These are phyloP conservation scores for Gavialis gangeticus DNA, from an alignment of 2,113 vertebrate genomes.

Conservation along the genomic window DNA sequence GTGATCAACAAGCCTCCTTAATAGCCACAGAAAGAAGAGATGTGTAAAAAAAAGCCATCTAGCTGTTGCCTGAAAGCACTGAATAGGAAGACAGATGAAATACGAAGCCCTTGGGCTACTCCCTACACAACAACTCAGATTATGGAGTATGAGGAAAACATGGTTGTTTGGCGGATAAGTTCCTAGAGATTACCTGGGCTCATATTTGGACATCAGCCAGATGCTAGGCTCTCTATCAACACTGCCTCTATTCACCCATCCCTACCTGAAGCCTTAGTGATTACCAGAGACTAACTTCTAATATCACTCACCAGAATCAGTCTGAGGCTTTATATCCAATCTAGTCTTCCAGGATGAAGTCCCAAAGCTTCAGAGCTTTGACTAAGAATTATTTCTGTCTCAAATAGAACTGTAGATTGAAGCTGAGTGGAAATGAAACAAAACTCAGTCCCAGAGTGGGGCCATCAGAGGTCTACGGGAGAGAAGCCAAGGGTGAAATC, in stretches of 20 bases:
- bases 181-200: not conserved
- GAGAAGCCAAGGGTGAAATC: conserved; percentile 70
- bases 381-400: not conserved
- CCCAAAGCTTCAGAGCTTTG: conserved; percentile 34
- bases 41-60: not conserved
- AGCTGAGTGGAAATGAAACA: conserved; percentile 60
- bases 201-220: not conserved
- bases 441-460: conserved; percentile 51
- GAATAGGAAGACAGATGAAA: not conserved
- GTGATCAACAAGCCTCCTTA: not conserved
- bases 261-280: not conserved
- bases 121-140: not conserved
- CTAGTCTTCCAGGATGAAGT: not conserved
- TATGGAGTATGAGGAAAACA: not conserved
- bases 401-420: conserved; percentile 46
- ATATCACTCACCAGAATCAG: not conserved
- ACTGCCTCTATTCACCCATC: not conserved
- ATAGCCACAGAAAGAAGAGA: not conserved
- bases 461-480: conserved; percentile 2
- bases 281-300: not conserved
- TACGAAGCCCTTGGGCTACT: accelerated
- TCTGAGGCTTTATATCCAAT: not conserved
- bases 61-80: not conserved
- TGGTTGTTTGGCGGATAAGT: not conserved
- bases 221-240: accelerated